Evolutionary conservation across 35 echinoderm and acorn worm genomes (phyloP).

Genomic region (Chiridota heheva): DNA sequence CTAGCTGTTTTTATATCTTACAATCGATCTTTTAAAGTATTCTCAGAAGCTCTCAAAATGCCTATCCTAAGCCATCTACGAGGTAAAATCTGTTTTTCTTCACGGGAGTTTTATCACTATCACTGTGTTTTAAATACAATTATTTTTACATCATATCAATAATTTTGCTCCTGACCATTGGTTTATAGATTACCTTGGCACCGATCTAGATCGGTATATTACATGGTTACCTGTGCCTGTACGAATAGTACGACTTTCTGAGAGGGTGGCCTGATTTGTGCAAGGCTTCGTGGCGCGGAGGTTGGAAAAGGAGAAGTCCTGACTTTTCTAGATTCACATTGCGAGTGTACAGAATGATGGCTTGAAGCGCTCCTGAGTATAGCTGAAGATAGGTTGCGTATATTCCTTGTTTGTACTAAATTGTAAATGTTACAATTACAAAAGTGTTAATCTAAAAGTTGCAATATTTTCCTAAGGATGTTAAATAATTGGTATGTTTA

Average conservation of each 20-base stretch:
- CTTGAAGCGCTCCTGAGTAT: conserved; percentile 75
- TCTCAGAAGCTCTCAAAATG: too few species aligned
- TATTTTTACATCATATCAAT: not conserved
- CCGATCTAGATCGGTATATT: conserved; percentile 80
- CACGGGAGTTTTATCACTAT: too few species aligned
- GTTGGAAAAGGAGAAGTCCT: conserved; percentile 64
- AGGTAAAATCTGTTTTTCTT: too few species aligned
- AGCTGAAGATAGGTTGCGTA: conserved; percentile 53
- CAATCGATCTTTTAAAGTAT: too few species aligned
- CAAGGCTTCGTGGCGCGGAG: conserved; percentile 72
- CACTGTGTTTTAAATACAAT: too few species aligned
- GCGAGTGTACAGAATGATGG: conserved; percentile 84
- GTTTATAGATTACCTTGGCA: conserved; percentile 63
- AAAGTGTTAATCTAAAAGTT: too few species aligned
- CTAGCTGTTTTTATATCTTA: too few species aligned
- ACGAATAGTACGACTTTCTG: conserved; percentile 35
- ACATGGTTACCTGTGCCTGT: conserved; percentile 63
- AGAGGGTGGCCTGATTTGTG: conserved; percentile 76
- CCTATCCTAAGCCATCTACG: too few species aligned
- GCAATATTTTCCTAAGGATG: too few species aligned
- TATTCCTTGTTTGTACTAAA: not conserved
- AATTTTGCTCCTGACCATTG: not conserved
- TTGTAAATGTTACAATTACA: not conserved
- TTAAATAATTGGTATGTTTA: too few species aligned
- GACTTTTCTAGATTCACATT: conserved; percentile 93